Evolutionary conservation across 1,140 invertebrate species (phyloP), one percentile per base, ranked within the genome.

Genomic region (Magallana angulata): DNA sequence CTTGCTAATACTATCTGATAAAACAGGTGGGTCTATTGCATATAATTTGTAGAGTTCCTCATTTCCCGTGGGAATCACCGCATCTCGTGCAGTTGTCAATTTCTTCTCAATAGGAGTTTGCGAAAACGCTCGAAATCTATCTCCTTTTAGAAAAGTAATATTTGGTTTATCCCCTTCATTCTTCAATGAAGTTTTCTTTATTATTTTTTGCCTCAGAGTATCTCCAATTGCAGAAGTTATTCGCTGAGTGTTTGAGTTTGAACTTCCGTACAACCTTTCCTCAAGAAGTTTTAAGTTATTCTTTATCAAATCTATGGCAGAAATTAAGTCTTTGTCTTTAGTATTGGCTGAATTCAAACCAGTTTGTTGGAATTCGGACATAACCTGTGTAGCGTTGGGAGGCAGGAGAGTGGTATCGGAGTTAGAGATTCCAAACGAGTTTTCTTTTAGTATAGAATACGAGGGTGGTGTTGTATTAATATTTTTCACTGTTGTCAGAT

Each of bases 21-120:
- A 24, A 76, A 76, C 68, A 30, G 68, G 68, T 76, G 68, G 68
- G 9, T 76, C 68, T 76, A 76, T 76, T 8, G 68, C 68, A 76
- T 76, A 76, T 76, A 76, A 36, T 36, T 76, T 76, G 68, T 76
- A 76, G 1, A 76, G 24, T 76, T 24, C 68, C 12, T 76, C 68
- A 6, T 36, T 76, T 76, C 68, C 68, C 30, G 24, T 7, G 8
- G 68, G 68, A 76, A 12, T 76, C 12, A 76, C 68, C 24, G 24
- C 3, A 9, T 76, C 18, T 76, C 68, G 8, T 11, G 68, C 9
- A 76, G 24, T 76, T 11, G 24, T 30, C 24, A 30, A 1, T 30
- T 9, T 12, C 14, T 76, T 76, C 36, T 76, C 24, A 76, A 8
- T 30, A 76, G 24, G 9, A 76, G 12, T 30, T 12, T 76, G 24